phyloP scores from a whole-genome alignment of 2,888 invertebrate species.

The Digitonthophagus gazella region DNA sequence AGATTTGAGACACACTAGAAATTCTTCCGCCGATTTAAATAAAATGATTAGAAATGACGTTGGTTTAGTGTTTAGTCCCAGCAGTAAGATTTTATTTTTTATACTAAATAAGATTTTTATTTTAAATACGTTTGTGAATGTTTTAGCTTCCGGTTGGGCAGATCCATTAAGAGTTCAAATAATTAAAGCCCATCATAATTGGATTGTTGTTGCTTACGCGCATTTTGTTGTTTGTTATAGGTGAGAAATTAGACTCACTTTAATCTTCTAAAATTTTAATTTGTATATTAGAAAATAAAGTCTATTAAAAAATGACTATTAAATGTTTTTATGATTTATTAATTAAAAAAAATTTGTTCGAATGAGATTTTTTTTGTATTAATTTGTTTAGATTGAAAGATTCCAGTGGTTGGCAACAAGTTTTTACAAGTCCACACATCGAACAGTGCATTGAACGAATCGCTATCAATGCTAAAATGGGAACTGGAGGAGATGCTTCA shows the following conservation, averaged over 20 bases:
- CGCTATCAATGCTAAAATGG: conserved; percentile 77
- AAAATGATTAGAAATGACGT: conserved; percentile 70
- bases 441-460: conserved; percentile 87
- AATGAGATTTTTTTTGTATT: conserved; percentile 17
- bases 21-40: conserved; percentile 73
- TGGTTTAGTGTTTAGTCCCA: conserved; percentile 66
- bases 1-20: conserved; percentile 71
- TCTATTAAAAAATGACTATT: background rate
- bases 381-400: conserved; percentile 73
- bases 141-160: conserved; percentile 70
- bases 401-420: conserved; percentile 94
- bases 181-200: conserved; percentile 95
- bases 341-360: background rate
- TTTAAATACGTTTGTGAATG: background rate
- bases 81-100: conserved; percentile 43
- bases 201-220: conserved; percentile 95
- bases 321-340: no score
- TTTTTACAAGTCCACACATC: conserved; percentile 90
- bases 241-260: conserved; percentile 50
- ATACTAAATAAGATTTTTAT: background rate
- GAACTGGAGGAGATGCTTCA: conserved; percentile 57
- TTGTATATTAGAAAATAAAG: background rate
- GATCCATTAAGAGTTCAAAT: conserved; percentile 88
- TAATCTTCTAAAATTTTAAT: background rate
- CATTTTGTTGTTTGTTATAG: conserved; percentile 94